These are phyloP conservation scores for Xestobium rufovillosum DNA, from an alignment of 2,888 invertebrate genomes.

Conservation along the genomic window DNA sequence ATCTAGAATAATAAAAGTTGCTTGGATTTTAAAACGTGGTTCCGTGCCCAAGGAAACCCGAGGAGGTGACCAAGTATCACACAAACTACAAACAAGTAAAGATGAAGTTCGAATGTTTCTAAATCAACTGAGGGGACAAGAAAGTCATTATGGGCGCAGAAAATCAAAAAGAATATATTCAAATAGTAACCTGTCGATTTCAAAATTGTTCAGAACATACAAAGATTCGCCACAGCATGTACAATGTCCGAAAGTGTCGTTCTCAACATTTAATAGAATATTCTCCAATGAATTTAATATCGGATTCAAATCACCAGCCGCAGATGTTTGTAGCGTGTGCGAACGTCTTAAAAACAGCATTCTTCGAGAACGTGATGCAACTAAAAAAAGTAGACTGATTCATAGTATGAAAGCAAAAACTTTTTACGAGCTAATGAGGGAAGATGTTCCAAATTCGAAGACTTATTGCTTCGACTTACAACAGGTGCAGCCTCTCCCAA, in stretches of 20 bases:
- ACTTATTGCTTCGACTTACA: constrained; percentile 17
- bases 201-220: constrained; percentile 12
- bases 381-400: background rate
- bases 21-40: background rate
- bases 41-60: constrained; percentile 3
- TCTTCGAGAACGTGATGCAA: background rate
- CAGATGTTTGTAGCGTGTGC: constrained; percentile 1
- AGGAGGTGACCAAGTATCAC: constrained; percentile 8
- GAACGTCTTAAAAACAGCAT: background rate
- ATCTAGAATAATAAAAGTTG: background rate
- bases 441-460: constrained; percentile 7
- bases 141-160: constrained; percentile 12
- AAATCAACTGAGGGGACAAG: constrained; percentile 7
- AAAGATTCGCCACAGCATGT: constrained; percentile 2
- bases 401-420: background rate
- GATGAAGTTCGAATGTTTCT: constrained; percentile 8
- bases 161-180: constrained; percentile 12
- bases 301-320: constrained; percentile 8
- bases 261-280: constrained; percentile 2
- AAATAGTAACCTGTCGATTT: constrained; percentile 6
- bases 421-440: constrained; percentile 4
- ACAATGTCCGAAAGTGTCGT: background rate
- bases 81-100: constrained; percentile 7
- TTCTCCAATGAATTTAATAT: constrained; percentile 13
- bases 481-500: constrained; percentile 15